Conservation (phyloP, 2,888 invertebrate species). For the Megaustenia siamemsis region DNA sequence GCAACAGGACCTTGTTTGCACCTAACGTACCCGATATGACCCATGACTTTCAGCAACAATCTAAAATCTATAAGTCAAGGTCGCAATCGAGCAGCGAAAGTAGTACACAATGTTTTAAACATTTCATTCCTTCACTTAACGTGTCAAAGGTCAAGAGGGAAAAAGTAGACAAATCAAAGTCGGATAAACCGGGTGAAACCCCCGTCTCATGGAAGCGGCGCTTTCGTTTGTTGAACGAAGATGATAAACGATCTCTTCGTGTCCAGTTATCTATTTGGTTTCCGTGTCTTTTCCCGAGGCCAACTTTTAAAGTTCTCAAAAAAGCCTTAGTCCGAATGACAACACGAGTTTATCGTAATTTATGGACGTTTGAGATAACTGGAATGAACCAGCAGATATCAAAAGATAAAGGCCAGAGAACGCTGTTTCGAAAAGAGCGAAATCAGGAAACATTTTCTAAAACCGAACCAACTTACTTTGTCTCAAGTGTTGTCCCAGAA, state of each 20-base stretch:
- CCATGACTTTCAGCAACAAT: background rate
- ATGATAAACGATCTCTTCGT: background rate
- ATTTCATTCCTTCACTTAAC: too few species aligned
- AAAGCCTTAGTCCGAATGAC: background rate
- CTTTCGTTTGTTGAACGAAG: background rate
- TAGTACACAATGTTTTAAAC: background rate
- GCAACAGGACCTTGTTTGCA: too few species aligned
- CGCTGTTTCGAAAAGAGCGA: constrained; percentile 12
- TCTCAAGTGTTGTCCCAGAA: constrained; percentile 14
- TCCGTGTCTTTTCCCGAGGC: background rate
- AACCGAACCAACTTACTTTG: background rate
- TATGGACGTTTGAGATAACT: background rate
- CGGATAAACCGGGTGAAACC: background rate
- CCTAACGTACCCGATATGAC: too few species aligned
- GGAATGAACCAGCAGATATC: constrained; percentile 7
- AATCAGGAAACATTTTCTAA: background rate
- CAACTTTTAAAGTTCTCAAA: background rate
- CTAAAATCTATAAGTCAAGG: background rate
- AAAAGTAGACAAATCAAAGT: background rate
- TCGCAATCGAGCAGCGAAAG: background rate
- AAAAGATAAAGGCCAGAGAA: constrained; percentile 11
- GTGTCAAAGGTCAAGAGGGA: background rate
- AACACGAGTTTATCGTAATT: background rate
- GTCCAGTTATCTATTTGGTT: constrained; percentile 22
- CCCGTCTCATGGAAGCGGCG: background rate